Base-by-base conservation (phyloP, 2,888 invertebrate genomes). In the Elgonia sp. region DNA sequence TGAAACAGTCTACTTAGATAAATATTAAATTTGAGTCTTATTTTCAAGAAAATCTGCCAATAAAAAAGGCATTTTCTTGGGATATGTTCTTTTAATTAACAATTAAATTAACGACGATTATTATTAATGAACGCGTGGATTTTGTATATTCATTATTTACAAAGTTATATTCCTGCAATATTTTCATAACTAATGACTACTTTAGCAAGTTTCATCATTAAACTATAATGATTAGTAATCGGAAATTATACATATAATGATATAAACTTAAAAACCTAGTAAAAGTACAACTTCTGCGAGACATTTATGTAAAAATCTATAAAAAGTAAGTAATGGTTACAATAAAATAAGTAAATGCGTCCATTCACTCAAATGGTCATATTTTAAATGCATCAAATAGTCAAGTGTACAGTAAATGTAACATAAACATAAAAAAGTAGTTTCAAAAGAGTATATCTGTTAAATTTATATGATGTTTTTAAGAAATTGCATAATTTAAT, bases 341-440 rank as follows among this genome's bases (percentile, higher is more conserved):
- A 39, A 14, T 85, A 76, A 88, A 91, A 92, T 83, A 91, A 92
- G 88, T 89, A 91, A 87, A 90, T 89, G 89, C 84, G 86, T 80
- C 90, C 87, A 62, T 82, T 90, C 86, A 88, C 83, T 84, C 82
- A 76, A 77, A 63, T 29, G 29, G 62, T 42, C 16, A 73, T 18
- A 62, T 63, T 69, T 42, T 65, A 40, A 65, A 65, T 42, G 42
- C 39, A 12, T 14, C 29, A 37, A 57, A 55, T 20, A 37, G 39
- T 57, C 55, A 20, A 18, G 55, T 57, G 55, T 57, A 57, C 20
- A 20, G 12, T 57, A 18, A 57, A 57, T 18, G 20, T 12, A 53
- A 46, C 10, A 16, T 2, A 16, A 46, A 46, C 16, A 46, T 29
- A 29, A 29, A 29, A 29, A 29, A 29, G 29, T 29, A 29, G 46